Conservation (phyloP, 2,113 vertebrate genomes). For the Nyctereutes procyonoides region DNA sequence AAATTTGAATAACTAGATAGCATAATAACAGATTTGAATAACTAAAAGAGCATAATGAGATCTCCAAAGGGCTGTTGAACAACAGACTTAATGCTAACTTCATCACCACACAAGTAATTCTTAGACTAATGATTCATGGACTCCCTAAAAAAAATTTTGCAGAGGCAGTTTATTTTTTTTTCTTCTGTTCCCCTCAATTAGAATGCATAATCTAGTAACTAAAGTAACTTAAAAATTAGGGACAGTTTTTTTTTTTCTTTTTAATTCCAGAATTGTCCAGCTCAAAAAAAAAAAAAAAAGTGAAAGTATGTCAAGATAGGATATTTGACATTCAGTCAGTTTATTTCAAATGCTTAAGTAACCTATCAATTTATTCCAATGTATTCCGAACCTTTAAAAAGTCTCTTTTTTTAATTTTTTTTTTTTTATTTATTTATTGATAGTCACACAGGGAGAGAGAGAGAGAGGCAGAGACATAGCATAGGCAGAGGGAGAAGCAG, state of each 20-base stretch:
- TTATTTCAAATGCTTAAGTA: conserved; percentile 72
- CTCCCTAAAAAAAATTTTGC: background rate
- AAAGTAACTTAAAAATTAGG: conserved; percentile 69
- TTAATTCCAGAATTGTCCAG: conserved; percentile 49
- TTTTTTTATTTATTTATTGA: too few species aligned
- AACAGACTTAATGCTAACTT: background rate
- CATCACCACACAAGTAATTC: background rate
- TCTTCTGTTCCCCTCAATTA: background rate
- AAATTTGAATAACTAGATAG: background rate
- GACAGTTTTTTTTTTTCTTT: background rate
- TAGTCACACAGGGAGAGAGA: too few species aligned
- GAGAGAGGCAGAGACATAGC: too few species aligned
- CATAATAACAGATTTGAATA: conserved; percentile 10
- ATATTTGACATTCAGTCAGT: conserved; percentile 75
- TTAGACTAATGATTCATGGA: background rate
- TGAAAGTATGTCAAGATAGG: background rate
- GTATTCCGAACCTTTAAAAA: conserved; percentile 61
- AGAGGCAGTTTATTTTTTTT: background rate
- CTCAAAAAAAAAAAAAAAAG: background rate
- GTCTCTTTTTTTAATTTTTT: too few species aligned
- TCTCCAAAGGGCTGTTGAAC: background rate
- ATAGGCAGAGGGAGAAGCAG: too few species aligned
- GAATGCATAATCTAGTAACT: conserved; percentile 56
- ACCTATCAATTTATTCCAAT: conserved; percentile 63
- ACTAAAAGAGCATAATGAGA: background rate